Base-by-base conservation (phyloP, 1,140 invertebrate species). In the Spodoptera litura region DNA sequence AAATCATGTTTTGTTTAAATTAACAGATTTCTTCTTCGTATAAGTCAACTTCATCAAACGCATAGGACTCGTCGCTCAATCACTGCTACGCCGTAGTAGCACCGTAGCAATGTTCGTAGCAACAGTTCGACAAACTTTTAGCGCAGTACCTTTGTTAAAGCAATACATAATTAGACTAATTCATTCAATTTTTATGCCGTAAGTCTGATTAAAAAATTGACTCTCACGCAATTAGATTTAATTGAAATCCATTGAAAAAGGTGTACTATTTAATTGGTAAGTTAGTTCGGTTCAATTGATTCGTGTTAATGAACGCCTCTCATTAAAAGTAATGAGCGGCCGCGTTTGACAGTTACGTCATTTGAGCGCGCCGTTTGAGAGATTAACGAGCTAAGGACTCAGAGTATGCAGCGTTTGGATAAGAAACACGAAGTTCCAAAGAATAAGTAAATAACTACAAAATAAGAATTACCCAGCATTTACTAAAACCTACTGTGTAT, bases 261-360 rank as follows among this genome's bases (percentile, higher is more conserved):
- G 55, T 56, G 70, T 58, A 72, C 10, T 68, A 59, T 75, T 62
- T 62, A 75, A 75, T 62, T 75, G 58, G 72, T 61, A 75, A 75
- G 44, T 75, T 44, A 35, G 53, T 58, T 52, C 70, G 59, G 59
- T 73, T 74, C 78, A 79, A 79, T 74, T 62, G 78, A 74, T 62
- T 66, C 68, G 68, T 74, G 78, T 73, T 79, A 79, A 79, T 71
- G 78, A 79, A 79, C 78, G 72, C 72, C 61, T 79, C 78, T 79
- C 78, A 79, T 79, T 79, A 79, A 79, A 79, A 79, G 68, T 79
- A 79, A 79, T 79, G 78, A 79, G 78, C 35, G 62, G 61, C 78
- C 61, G n/a, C 51, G 78, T 79, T 79, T 79, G 78, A 79, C 70
- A 70, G 49, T 71, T 59, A 71, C 78, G 78, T 79, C 78, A 73